Evolutionary conservation across 2,888 invertebrate genomes (phyloP), one percentile per base, ranked within the genome.

Genomic region (Ariolimax columbianus): DNA sequence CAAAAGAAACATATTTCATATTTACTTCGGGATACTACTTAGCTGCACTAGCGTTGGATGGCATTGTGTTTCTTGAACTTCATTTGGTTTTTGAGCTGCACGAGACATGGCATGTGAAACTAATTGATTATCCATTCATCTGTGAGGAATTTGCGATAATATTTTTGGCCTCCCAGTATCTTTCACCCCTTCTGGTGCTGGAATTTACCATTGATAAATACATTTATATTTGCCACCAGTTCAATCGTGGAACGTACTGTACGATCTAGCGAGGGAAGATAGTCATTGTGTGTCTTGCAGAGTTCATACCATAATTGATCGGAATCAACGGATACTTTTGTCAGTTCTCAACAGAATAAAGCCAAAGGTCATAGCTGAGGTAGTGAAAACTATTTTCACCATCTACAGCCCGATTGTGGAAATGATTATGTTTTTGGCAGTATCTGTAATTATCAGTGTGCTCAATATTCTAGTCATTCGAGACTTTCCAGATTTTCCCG

Each of bases 1-100:
- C n/a, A n/a, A n/a, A n/a, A n/a, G n/a, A n/a, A n/a, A n/a, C n/a
- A n/a, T n/a, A n/a, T n/a, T n/a, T n/a, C n/a, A n/a, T n/a, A n/a
- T n/a, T n/a, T n/a, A n/a, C 93, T 2, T 94, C 94, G 19, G 94
- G 94, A 47, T 92, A 91, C 80, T 94, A 94, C 88, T 89, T 94
- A 47, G 93, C 93, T 36, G 93, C 94, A 11, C 89, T 94, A 33
- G 94, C 93, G 0, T 81, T 93, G 63, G 89, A 91, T 66, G 94
- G 94, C 89, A 90, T 93, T 43, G 88, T 92, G 14, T 94, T 94
- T 86, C 89, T 94, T 47, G 72, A 90, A 2, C 86, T 93, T n/a
- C 91, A 92, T 83, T 86, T 94, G 30, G 81, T 94, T 40, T 92
- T 89, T 83, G 93, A 93, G 86, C 85, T 94, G 17, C 90, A 93